Conservation (phyloP, 2,888 invertebrate genomes). For the Ceraclea dissimilis region DNA sequence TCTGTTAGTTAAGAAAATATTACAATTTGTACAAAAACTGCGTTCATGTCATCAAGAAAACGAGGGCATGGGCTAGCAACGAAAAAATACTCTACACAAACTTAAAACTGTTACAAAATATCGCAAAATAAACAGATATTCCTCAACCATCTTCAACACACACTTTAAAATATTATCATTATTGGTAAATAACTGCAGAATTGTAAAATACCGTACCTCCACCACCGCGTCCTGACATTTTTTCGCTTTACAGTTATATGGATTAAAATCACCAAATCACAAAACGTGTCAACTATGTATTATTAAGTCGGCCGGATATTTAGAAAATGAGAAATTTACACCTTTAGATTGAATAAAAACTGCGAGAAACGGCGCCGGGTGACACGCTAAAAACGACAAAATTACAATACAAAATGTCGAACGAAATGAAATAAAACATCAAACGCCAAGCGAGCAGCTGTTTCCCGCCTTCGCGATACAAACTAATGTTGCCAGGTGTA, state of each 20-base stretch:
- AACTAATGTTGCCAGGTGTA: neutral
- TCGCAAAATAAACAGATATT: too few species aligned
- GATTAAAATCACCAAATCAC: neutral
- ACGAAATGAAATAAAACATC: too few species aligned
- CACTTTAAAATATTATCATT: too few species aligned
- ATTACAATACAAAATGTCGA: too few species aligned
- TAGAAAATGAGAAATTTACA: neutral
- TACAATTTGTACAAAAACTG: too few species aligned
- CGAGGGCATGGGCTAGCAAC: too few species aligned
- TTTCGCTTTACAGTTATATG: neutral
- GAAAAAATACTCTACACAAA: too few species aligned
- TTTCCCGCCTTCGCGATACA: neutral
- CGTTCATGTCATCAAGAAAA: too few species aligned
- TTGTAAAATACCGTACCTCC: conserved; percentile 12
- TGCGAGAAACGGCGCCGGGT: neutral
- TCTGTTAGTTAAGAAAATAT: too few species aligned
- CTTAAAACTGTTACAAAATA: too few species aligned
- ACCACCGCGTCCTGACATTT: conserved; percentile 17
- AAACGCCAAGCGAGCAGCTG: conserved; percentile 1
- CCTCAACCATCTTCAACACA: too few species aligned
- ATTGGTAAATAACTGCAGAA: too few species aligned
- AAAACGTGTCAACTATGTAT: neutral
- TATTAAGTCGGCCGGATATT: neutral
- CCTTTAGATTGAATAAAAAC: neutral
- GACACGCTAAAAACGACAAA: neutral